Evolutionary conservation across 1,140 invertebrate genomes (phyloP).

Genomic region (Drosophila azteca): DNA sequence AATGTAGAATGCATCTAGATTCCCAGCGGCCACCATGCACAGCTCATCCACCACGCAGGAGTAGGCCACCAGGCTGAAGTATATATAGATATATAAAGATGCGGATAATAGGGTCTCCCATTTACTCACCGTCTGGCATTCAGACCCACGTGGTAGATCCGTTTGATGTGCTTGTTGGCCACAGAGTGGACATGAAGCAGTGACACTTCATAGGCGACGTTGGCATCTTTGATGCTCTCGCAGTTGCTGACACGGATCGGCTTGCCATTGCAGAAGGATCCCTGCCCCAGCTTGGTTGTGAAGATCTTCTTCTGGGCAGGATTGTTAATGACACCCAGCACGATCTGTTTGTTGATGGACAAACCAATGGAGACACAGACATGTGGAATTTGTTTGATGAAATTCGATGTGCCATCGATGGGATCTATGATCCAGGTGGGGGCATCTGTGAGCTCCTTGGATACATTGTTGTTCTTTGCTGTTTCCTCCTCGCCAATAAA

Average conservation of each 20-base stretch:
- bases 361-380: constrained; percentile 88
- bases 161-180: constrained; percentile 78
- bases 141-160: constrained; percentile 75
- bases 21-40: constrained; percentile 89
- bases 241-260: constrained; percentile 84
- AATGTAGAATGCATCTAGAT: constrained; percentile 89
- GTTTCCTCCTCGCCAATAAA: constrained; percentile 94
- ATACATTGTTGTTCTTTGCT: constrained; percentile 85
- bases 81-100: not conserved
- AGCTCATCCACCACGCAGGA: constrained; percentile 84
- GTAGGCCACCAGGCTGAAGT: constrained; percentile 67
- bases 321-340: constrained; percentile 91
- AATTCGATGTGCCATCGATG: constrained; percentile 90
- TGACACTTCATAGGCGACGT: constrained; percentile 82
- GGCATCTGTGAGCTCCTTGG: constrained; percentile 88
- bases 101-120: not conserved
- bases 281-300: constrained; percentile 88
- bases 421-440: constrained; percentile 96
- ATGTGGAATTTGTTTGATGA: constrained; percentile 88
- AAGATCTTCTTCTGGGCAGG: constrained; percentile 90
- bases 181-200: constrained; percentile 69
- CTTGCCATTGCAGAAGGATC: constrained; percentile 90
- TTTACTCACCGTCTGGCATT: constrained; percentile 69
- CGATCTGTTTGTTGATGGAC: constrained; percentile 87
- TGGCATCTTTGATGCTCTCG: constrained; percentile 63